Percentiles rank a stretch among this genome's conserved stretches.
These are phyloP conservation scores for Aphelinus atriplicis DNA, from an alignment of 1,140 invertebrate species.

Conservation along the genomic window DNA sequence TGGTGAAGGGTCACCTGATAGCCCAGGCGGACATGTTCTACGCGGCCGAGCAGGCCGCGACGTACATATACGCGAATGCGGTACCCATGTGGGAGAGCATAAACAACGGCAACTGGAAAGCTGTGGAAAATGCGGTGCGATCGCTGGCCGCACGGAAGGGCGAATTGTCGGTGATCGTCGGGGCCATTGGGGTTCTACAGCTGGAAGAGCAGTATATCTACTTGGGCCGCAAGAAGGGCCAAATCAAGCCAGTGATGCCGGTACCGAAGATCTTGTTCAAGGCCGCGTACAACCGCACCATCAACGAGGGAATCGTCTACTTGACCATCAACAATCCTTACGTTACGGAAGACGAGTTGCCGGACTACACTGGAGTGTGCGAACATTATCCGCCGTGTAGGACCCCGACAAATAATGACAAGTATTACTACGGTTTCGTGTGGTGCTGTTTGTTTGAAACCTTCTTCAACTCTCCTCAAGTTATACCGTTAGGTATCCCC, in stretches of 20 bases:
- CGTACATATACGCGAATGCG: not conserved
- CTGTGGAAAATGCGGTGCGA: not conserved
- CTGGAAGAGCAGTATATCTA: not conserved
- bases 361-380: too few species aligned
- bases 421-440: too few species aligned
- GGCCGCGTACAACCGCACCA: not conserved
- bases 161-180: not conserved
- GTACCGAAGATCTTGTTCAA: not conserved
- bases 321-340: not conserved
- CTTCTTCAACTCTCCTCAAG: too few species aligned
- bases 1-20: not conserved
- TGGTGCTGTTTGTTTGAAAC: too few species aligned
- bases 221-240: not conserved
- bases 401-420: too few species aligned
- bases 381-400: too few species aligned
- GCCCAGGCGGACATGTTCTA: not conserved
- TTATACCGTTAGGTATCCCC: too few species aligned
- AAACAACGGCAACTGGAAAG: not conserved
- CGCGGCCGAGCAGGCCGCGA: not conserved
- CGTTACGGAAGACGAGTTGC: not conserved
- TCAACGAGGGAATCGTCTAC: not conserved
- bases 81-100: not conserved
- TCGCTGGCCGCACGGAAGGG: not conserved
- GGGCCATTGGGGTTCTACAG: constrained; percentile 41
- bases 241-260: not conserved